A percentile compares a stretch with the other conserved stretches of the same genome.
Evolutionary conservation across 2,113 vertebrate species (phyloP).

Genomic region (Malurus alboscapulatus): DNA sequence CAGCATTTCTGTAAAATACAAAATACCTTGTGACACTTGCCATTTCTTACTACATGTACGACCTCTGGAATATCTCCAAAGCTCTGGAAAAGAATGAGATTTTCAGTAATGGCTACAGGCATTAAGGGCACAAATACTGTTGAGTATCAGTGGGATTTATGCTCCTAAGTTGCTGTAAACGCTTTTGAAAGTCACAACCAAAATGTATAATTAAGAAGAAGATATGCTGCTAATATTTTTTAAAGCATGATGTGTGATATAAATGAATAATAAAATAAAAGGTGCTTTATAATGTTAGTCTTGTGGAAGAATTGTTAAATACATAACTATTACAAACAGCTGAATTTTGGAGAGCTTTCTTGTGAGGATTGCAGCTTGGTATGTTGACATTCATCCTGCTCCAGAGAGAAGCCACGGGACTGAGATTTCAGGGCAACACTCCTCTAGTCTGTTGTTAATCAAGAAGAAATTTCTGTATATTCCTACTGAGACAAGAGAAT

Average conservation of each 20-base stretch:
- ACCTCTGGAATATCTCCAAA: conserved; percentile 51
- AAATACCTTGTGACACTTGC: conserved; percentile 51
- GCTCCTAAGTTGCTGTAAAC: conserved; percentile 14
- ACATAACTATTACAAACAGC: conserved; percentile 23
- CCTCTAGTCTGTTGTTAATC: conserved; percentile 25
- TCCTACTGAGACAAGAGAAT: conserved; percentile 61
- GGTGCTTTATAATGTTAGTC: conserved; percentile 38
- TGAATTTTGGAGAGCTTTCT: conserved; percentile 32
- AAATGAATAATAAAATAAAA: conserved; percentile 16
- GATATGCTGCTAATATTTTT: conserved; percentile 4
- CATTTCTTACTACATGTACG: conserved; percentile 29
- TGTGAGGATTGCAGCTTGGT: background rate
- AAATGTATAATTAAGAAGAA: conserved; percentile 25
- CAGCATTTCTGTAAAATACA: background rate
- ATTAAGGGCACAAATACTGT: conserved; percentile 25
- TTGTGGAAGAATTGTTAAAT: conserved; percentile 52
- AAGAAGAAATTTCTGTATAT: conserved; percentile 57
- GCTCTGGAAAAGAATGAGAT: conserved; percentile 41
- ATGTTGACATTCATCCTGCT: background rate
- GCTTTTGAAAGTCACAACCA: conserved; percentile 50
- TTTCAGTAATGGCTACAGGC: conserved; percentile 49
- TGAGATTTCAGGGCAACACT: conserved; percentile 39
- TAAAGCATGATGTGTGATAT: conserved; percentile 2
- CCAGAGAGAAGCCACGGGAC: background rate
- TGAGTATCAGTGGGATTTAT: conserved; percentile 35